Conservation (phyloP, 1,140 invertebrate species). For the Oncopodura yosiiana region DNA sequence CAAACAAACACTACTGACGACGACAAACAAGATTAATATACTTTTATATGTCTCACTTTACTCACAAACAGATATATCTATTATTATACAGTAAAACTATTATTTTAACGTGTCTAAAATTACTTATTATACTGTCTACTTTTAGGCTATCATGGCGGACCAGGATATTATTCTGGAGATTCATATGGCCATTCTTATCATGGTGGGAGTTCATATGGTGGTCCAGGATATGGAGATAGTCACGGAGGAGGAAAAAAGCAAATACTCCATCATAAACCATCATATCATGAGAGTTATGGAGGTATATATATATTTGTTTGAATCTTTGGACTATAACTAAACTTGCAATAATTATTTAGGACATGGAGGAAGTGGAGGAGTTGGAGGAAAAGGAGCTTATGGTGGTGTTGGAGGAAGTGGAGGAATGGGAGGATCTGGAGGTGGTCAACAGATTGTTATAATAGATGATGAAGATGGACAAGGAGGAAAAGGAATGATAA, state of each 20-base stretch:
- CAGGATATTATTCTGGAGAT: background rate
- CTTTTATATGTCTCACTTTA: too few species aligned
- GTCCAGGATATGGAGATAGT: background rate
- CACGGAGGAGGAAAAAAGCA: conserved; percentile 1
- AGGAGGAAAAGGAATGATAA: conserved; percentile 12
- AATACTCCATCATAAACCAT: too few species aligned
- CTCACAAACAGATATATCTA: too few species aligned
- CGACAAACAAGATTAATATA: too few species aligned
- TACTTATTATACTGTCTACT: too few species aligned
- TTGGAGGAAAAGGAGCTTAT: background rate
- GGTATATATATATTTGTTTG: too few species aligned
- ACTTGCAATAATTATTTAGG: too few species aligned
- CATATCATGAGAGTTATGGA: too few species aligned
- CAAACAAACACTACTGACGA: too few species aligned
- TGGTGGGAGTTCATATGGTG: background rate
- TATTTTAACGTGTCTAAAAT: too few species aligned
- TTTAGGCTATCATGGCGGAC: background rate
- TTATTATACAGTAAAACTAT: too few species aligned
- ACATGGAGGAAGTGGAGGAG: background rate
- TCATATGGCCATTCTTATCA: background rate
- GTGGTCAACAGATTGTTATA: conserved; percentile 1
- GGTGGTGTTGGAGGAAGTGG: conserved; percentile 5
- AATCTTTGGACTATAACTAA: too few species aligned
- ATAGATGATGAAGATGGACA: conserved; percentile 10
- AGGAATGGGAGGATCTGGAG: background rate